Percentiles rank a stretch among this genome's conserved stretches.
These are phyloP conservation scores for Pycnonotus jocosus DNA, from an alignment of 2,113 vertebrate genomes.

Conservation along the genomic window DNA sequence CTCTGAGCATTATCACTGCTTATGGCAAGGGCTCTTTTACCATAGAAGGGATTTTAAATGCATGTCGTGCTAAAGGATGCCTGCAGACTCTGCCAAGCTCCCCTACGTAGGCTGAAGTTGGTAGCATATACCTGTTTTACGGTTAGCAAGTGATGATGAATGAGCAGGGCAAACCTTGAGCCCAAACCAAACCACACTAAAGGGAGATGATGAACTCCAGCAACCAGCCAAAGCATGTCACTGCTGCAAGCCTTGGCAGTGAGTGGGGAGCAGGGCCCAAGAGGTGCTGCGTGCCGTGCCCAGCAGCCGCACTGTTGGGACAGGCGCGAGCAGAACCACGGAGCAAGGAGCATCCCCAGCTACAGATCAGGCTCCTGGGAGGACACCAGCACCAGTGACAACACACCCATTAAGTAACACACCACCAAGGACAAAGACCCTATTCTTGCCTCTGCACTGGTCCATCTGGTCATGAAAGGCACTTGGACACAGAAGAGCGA, in stretches of 20 bases:
- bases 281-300: background rate
- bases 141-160: background rate
- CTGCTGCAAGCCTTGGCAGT: background rate
- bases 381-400: background rate
- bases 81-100: background rate
- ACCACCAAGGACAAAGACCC: background rate
- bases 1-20: background rate
- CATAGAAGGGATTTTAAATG: background rate
- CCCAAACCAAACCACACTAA: background rate
- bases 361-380: background rate
- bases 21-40: background rate
- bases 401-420: rapidly evolving
- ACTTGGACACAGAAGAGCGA: background rate
- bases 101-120: background rate
- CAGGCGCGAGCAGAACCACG: rapidly evolving
- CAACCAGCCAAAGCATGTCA: background rate
- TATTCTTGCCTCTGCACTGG: background rate
- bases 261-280: background rate
- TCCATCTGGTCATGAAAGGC: background rate
- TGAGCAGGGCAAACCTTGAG: background rate
- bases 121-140: background rate
- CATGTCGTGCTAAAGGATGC: background rate
- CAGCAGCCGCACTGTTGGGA: rapidly evolving
- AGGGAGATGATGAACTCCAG: background rate
- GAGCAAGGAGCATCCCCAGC: rapidly evolving